A percentile compares a stretch with the other conserved stretches of the same genome.
Evolutionary conservation across 2,888 invertebrate species (phyloP).

Genomic region (Netelia virgata): DNA sequence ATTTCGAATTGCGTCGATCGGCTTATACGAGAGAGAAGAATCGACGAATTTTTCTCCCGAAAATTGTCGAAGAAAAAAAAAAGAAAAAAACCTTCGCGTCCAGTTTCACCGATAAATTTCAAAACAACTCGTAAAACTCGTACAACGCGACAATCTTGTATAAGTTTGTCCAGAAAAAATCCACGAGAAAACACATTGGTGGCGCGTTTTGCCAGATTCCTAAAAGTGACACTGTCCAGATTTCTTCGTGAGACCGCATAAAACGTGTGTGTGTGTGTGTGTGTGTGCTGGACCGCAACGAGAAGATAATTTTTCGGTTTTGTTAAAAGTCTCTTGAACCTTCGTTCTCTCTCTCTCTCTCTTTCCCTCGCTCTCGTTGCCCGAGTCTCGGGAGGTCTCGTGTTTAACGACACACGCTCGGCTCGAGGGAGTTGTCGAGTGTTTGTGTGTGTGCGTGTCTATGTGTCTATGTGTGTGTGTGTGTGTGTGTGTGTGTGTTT

Average conservation of each 20-base stretch:
- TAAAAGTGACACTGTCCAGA: constrained; percentile 79
- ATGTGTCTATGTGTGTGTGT: too few species aligned
- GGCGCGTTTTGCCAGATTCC: constrained; percentile 71
- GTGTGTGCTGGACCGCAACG: constrained; percentile 64
- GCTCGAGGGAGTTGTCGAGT: background rate
- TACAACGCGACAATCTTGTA: constrained; percentile 37
- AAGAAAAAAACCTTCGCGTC: background rate
- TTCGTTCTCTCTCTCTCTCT: constrained; percentile 21
- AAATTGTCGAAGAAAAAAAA: background rate
- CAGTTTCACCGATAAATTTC: constrained; percentile 6
- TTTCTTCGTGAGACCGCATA: constrained; percentile 30
- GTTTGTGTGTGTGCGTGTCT: too few species aligned
- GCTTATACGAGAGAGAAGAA: background rate
- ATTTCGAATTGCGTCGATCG: background rate
- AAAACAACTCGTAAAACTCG: too few species aligned
- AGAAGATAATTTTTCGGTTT: constrained; percentile 78
- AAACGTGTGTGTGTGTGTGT: background rate
- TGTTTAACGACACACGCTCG: constrained; percentile 23
- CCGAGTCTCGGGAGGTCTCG: constrained; percentile 57
- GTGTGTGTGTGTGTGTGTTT: constrained; percentile 27
- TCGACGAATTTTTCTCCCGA: background rate
- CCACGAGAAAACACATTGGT: constrained; percentile 44
- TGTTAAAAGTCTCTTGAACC: constrained; percentile 78
- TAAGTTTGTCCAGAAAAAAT: constrained; percentile 28
- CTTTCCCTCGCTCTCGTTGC: constrained; percentile 13